Percentiles rank a stretch among this genome's conserved stretches.
Evolutionary conservation across 2,797 vertebrate genomes (phyloP).

Genomic region (Eulemur rubriventer): DNA sequence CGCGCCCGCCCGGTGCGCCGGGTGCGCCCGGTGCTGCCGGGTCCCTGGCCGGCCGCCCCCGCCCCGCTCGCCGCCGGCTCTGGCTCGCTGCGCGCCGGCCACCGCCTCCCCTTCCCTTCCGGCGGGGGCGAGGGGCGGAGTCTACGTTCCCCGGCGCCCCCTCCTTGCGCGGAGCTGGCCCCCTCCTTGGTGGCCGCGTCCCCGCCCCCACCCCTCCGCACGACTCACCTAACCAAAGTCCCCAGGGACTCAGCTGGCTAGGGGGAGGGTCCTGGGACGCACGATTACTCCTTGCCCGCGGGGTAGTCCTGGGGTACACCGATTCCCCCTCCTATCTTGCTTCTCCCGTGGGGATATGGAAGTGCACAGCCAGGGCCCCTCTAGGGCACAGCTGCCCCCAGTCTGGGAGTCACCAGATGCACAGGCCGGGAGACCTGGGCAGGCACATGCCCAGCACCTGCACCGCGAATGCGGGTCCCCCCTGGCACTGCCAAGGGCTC

Average conservation of each 20-base stretch:
- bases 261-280: background rate
- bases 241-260: background rate
- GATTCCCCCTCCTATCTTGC: background rate
- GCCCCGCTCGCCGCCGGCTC: slow-evolving; percentile 21
- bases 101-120: slow-evolving; percentile 70
- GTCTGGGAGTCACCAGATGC: background rate
- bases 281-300: background rate
- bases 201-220: background rate
- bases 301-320: background rate
- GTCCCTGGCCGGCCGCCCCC: slow-evolving; percentile 50
- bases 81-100: background rate
- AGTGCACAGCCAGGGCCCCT: background rate
- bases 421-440: background rate
- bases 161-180: background rate
- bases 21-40: background rate
- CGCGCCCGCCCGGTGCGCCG: slow-evolving; percentile 10
- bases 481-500: background rate
- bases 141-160: slow-evolving; percentile 31
- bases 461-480: background rate
- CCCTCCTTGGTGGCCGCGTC: background rate
- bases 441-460: background rate
- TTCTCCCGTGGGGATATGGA: too few species aligned
- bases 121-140: slow-evolving; percentile 72
- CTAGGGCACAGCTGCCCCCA: too few species aligned
- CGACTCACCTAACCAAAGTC: background rate